Base-by-base conservation (phyloP, 2,113 vertebrate genomes). In the Perccottus glenii region DNA sequence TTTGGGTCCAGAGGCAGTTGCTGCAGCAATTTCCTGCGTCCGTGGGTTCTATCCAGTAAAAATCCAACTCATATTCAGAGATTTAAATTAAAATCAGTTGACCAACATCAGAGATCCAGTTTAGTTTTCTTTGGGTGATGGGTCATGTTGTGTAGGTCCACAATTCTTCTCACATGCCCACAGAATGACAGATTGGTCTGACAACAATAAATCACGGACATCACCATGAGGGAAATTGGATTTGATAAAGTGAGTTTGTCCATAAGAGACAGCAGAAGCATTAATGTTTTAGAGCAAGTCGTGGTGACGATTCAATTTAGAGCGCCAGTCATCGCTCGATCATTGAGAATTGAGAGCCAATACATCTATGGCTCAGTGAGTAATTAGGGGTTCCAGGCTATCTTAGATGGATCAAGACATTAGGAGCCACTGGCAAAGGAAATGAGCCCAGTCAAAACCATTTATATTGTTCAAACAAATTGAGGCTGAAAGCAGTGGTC, bases 401-500 rank as follows among this genome's bases (percentile, higher is more conserved):
- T 84, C 81, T 85, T 49, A 56, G 77, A 87, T 85, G 74, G 81
- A 89, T 91, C 87, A 85, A 89, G 77, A 85, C 84, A 85, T 86
- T 85, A 84, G 71, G 70, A 77, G 82, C 79, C 80, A 72, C 62
- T 67, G 75, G 50, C 68, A 79, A 81, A 77, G 85, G 81, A 90
- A 87, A 85, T 83, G 75, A 88, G 84, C 67, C 84, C 56, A 85
- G 83, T 77, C 87, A 65, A 86, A 83, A 86, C 83, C 82, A 87
- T 89, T 87, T 89, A 85, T 88, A 84, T 84, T 83, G 86, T 81
- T 90, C 81, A 87, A 80, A 87, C 73, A 85, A 85, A 89, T 84
- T 82, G 85, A 77, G 75, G 71, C 82, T 80, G 86, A 85, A 84
- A 82, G 83, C 80, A 35, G 65, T 76, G 64, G 2, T 82, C 76